Evolutionary conservation across 2,113 vertebrate genomes (phyloP).

Genomic region (Platichthys stellatus): DNA sequence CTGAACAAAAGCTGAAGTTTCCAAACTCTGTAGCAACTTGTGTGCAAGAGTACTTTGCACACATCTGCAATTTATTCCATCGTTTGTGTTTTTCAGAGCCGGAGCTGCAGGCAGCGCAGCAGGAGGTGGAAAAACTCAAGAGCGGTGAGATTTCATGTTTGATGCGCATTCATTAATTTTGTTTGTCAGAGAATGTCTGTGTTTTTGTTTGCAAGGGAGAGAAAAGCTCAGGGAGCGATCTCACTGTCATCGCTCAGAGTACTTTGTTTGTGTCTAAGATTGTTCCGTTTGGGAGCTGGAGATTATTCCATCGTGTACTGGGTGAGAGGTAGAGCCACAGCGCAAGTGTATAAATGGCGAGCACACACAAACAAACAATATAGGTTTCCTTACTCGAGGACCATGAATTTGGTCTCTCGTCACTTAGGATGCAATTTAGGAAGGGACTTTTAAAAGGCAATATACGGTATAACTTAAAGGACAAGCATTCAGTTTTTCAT

Average conservation of each 20-base stretch:
- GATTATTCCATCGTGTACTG: slow-evolving; percentile 12
- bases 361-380: too few species aligned
- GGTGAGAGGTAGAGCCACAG: background rate
- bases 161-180: background rate
- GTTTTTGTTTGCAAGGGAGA: background rate
- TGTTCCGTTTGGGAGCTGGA: background rate
- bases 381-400: too few species aligned
- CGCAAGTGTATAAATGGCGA: background rate
- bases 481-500: too few species aligned
- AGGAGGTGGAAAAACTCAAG: slow-evolving; percentile 74
- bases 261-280: background rate
- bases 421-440: too few species aligned
- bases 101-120: slow-evolving; percentile 72
- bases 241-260: background rate
- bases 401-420: too few species aligned
- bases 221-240: background rate
- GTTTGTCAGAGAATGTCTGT: background rate
- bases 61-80: background rate
- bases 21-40: background rate
- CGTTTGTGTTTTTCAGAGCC: slow-evolving; percentile 66
- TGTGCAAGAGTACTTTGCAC: background rate
- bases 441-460: too few species aligned
- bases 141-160: slow-evolving; percentile 65
- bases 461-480: too few species aligned
- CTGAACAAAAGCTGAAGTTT: slow-evolving; percentile 5